Conservation (phyloP, 2,888 invertebrate species). For the Neria commutata region DNA sequence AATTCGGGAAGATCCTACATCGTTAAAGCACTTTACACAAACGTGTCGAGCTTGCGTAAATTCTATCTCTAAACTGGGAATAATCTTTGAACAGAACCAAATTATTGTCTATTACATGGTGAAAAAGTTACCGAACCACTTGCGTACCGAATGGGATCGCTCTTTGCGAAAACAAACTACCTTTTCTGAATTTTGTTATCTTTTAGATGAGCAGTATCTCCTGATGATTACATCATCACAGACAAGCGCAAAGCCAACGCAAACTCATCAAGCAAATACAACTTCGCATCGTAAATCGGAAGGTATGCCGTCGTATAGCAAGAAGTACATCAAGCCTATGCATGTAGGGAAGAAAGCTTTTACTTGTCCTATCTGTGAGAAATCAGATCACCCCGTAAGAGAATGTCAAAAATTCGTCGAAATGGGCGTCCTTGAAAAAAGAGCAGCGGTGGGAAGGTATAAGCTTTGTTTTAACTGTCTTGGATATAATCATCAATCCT, state of each 20-base stretch:
- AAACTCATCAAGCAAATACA: not conserved
- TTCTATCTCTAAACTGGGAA: conserved; percentile 10
- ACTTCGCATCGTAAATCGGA: too few relatives aligned
- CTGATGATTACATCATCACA: conserved; percentile 15
- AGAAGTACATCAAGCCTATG: not conserved
- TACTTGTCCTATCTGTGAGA: not conserved
- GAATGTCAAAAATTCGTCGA: not conserved
- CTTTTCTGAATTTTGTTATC: conserved; percentile 3
- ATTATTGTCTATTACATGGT: conserved; percentile 12
- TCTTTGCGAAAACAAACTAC: conserved; percentile 9
- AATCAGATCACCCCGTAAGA: not conserved
- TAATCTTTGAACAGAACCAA: conserved; percentile 12
- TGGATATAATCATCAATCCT: conserved; percentile 8
- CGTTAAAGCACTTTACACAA: conserved; percentile 20
- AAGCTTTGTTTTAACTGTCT: conserved; percentile 17
- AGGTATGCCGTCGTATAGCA: too few relatives aligned
- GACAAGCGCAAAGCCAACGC: too few relatives aligned
- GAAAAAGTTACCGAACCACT: conserved; percentile 9
- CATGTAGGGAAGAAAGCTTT: not conserved
- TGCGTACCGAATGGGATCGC: conserved; percentile 15
- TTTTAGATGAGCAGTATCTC: conserved; percentile 16
- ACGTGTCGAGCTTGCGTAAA: conserved; percentile 17
- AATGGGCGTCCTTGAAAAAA: not conserved
- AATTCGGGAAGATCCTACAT: conserved; percentile 9
- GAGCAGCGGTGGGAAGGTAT: conserved; percentile 1